Evolutionary conservation across 1,140 invertebrate species (phyloP).

Genomic region (Drosophila nikananu): DNA sequence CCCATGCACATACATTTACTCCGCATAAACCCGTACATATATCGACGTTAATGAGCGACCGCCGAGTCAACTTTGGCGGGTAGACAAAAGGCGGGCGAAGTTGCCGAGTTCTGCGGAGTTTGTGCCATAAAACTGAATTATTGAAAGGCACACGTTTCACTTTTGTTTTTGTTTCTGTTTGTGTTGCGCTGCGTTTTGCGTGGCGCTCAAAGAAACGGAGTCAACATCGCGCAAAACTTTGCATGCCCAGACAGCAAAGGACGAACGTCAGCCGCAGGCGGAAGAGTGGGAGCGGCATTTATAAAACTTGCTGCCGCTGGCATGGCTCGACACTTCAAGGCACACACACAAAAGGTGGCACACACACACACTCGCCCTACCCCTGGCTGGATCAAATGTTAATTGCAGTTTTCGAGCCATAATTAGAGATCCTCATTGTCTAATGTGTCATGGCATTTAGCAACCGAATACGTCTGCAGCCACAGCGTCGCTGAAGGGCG

Average conservation of each 20-base stretch:
- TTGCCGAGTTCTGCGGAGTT: constrained; percentile 40
- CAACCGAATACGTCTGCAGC: constrained; percentile 56
- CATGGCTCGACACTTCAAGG: constrained; percentile 73
- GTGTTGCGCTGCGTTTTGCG: constrained; percentile 37
- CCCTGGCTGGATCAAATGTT: constrained; percentile 73
- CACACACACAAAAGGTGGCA: constrained; percentile 39
- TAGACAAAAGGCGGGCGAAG: constrained; percentile 40
- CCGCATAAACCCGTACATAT: not conserved
- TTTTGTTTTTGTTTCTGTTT: constrained; percentile 66
- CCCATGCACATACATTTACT: not conserved
- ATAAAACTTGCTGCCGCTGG: constrained; percentile 71
- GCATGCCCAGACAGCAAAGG: constrained; percentile 39
- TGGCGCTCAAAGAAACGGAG: constrained; percentile 70
- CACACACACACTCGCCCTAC: constrained; percentile 15
- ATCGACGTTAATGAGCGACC: constrained; percentile 56
- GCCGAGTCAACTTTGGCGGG: constrained; percentile 44
- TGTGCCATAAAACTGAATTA: constrained; percentile 70
- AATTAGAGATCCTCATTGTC: constrained; percentile 79
- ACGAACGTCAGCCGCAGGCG: constrained; percentile 27
- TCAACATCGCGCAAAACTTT: constrained; percentile 66
- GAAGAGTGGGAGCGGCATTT: constrained; percentile 49
- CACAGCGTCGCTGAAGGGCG: constrained; percentile 6
- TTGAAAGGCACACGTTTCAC: constrained; percentile 71
- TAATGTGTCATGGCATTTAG: constrained; percentile 80
- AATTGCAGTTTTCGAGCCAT: constrained; percentile 79